Evolutionary conservation across 2,797 vertebrate genomes (phyloP).

Genomic region (Rallus crepitans): DNA sequence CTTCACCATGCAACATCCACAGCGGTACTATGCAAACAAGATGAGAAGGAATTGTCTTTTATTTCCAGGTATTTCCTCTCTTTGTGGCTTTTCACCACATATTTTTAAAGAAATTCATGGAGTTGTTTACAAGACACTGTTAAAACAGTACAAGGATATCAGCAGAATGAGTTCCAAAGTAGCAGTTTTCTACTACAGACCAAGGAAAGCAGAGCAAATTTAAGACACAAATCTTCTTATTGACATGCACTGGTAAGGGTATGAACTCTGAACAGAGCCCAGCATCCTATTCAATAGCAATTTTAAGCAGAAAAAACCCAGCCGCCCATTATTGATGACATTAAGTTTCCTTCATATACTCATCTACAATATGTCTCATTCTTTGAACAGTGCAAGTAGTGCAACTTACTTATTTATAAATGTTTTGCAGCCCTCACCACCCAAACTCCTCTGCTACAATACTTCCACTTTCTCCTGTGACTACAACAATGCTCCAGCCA

Average conservation of each 20-base stretch:
- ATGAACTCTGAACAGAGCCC: background rate
- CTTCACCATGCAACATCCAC: background rate
- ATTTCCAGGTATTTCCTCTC: background rate
- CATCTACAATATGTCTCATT: background rate
- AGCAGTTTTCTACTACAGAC: background rate
- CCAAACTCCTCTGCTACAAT: background rate
- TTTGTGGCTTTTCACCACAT: background rate
- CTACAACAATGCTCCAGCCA: background rate
- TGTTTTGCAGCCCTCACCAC: background rate
- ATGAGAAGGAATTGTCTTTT: background rate
- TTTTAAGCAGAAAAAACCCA: background rate
- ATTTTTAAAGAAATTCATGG: background rate
- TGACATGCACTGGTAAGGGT: background rate
- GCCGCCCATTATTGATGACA: background rate
- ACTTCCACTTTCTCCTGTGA: background rate
- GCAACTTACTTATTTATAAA: background rate
- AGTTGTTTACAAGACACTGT: background rate
- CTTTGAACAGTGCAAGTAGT: background rate
- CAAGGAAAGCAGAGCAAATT: background rate
- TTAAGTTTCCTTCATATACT: background rate
- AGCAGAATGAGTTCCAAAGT: background rate
- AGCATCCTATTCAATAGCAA: background rate
- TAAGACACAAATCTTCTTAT: background rate
- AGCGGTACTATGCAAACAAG: background rate
- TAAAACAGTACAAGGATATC: background rate